phyloP scores from a whole-genome alignment of 2,113 vertebrate genomes.

The Ailurus styani region DNA sequence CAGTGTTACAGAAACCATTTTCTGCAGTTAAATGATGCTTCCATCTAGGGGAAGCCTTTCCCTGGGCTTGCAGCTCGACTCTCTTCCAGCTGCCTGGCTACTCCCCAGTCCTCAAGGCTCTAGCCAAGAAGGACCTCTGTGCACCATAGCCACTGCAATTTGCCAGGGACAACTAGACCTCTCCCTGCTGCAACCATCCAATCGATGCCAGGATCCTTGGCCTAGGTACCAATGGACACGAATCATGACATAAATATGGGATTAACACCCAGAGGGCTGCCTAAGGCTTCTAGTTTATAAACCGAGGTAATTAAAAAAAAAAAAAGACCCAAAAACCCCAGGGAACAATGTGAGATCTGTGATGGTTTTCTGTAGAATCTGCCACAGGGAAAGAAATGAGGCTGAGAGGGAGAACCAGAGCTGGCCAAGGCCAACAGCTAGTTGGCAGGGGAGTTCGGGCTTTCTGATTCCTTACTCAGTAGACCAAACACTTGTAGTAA shows the following conservation, averaged over 20 bases:
- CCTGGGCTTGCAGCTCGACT: not conserved
- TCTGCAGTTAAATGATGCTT: constrained; percentile 6
- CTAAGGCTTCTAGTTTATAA: not conserved
- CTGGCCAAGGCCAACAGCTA: not conserved
- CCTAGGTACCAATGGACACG: not conserved
- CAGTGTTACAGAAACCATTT: not conserved
- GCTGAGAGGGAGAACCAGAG: not conserved
- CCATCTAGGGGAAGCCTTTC: not conserved
- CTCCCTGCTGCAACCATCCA: not conserved
- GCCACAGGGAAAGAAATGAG: not conserved
- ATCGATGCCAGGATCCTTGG: not conserved
- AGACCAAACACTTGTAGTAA: not conserved
- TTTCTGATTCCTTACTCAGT: not conserved
- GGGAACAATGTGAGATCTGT: not conserved
- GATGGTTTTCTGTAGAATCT: not conserved
- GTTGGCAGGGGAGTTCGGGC: not conserved
- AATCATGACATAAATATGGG: not conserved
- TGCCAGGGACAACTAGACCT: constrained; percentile 20
- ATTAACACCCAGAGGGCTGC: not conserved
- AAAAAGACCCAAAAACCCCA: not conserved
- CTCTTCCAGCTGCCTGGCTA: not conserved
- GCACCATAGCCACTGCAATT: not conserved
- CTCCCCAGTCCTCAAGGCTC: not conserved
- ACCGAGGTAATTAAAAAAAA: not conserved
- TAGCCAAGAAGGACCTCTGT: constrained; percentile 14